Base-by-base conservation (phyloP, 2,797 vertebrate species). In the Chiroxiphia lanceolata region DNA sequence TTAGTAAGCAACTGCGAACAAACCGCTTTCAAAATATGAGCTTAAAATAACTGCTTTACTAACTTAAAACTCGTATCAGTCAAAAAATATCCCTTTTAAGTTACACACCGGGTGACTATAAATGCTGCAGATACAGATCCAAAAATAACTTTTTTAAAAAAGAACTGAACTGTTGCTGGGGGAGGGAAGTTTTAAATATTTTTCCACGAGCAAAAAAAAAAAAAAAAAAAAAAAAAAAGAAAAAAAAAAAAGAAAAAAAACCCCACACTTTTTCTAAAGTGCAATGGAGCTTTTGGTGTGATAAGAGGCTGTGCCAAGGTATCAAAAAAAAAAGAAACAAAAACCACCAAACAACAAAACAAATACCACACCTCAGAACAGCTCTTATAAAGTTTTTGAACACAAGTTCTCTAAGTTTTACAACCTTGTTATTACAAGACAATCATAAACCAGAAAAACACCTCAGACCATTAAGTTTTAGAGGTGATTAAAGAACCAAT, bases 211-310 rank as follows among this genome's bases (percentile, higher is more conserved):
- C 13, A 11, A 51, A 74, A n/a, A 83, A 45, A 42, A 36, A 34
- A 2, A 1, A 0, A 0, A 23, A 81, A 36, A 34, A 34, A 34
- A 44, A 2, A 1, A 36, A 34, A 2, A 1, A 0, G n/a, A n/a
- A n/a, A n/a, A n/a, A n/a, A 36, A 36, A 34, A 2, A 1, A 0
- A 0, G 23, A 81, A 36, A 34, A 34, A 34, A 44, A 2, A 1
- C 0, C 0, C 6, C 34, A 19, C 42, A 26, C 13, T 50, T 61
- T 54, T 91, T 34, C 12, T 11, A 33, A 78, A 78, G 9, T 19
- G 72, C 15, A 87, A 5, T 16, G 10, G 59, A 82, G 56, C 29
- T 68, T 95, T 70, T 42, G 33, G 54, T 91, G 53, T 53, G 31
- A 71, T 10, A 83, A 60, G 26, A 64, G 16, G 16, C 29, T 51